Conservation (phyloP, 2,113 vertebrate genomes). For the Gila orcuttii region DNA sequence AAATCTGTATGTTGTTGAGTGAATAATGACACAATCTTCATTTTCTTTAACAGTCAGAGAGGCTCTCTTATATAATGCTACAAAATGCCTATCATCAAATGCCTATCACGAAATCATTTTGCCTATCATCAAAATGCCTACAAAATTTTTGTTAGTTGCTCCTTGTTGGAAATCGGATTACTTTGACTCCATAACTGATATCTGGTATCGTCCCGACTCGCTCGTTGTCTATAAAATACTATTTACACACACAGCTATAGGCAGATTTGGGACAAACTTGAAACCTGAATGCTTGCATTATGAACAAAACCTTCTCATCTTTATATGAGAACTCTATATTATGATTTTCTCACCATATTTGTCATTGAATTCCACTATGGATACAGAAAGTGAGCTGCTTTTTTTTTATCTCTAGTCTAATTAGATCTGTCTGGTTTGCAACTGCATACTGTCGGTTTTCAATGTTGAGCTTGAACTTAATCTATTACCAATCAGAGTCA, state of each 20-base stretch:
- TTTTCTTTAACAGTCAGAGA: background rate
- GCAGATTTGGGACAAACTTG: background rate
- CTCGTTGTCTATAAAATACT: background rate
- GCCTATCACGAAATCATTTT: no score
- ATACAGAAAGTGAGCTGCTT: background rate
- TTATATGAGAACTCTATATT: background rate
- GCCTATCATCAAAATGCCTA: no score
- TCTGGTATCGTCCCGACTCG: background rate
- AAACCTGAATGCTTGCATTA: background rate
- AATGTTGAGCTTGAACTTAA: background rate
- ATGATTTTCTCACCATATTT: background rate
- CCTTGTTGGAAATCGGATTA: background rate
- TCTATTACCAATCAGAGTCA: background rate
- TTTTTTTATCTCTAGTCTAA: background rate
- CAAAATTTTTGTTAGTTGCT: background rate
- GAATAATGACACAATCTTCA: background rate
- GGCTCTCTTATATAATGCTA: background rate
- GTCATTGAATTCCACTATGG: background rate
- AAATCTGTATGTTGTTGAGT: background rate
- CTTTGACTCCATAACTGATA: background rate
- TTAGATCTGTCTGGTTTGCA: background rate
- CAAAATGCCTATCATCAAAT: no score
- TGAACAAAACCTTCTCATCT: background rate
- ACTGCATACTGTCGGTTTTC: background rate
- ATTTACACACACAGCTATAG: background rate